Conservation (phyloP, 2,797 vertebrate species). For the Lagorchestes hirsutus region DNA sequence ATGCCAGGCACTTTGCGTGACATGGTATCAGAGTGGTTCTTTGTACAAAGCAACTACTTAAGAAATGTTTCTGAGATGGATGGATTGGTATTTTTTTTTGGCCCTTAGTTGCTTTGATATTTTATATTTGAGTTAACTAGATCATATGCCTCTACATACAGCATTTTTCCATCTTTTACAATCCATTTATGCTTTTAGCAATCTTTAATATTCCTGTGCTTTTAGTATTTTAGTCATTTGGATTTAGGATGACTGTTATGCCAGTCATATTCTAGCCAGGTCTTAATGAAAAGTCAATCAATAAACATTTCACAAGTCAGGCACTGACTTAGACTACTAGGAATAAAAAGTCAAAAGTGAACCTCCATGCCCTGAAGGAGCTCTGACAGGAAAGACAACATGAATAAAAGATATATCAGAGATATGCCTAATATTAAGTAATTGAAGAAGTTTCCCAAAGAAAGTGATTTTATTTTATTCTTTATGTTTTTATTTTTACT, state of each 20-base stretch:
- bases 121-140: background rate
- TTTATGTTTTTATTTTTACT: background rate
- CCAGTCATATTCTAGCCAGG: background rate
- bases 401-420: background rate
- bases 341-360: background rate
- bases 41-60: background rate
- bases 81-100: background rate
- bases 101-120: background rate
- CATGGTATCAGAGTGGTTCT: background rate
- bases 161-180: background rate
- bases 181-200: background rate
- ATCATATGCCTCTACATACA: background rate
- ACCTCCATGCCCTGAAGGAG: background rate
- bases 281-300: background rate
- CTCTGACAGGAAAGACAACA: background rate
- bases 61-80: background rate
- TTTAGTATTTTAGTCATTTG: background rate
- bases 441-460: background rate
- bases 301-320: background rate
- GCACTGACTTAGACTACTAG: background rate
- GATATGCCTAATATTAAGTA: background rate
- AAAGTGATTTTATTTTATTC: background rate
- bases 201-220: background rate
- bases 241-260: background rate
- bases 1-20: background rate